phyloP scores from a whole-genome alignment of 2,888 invertebrate genomes.

The Acanthopleura granulata region DNA sequence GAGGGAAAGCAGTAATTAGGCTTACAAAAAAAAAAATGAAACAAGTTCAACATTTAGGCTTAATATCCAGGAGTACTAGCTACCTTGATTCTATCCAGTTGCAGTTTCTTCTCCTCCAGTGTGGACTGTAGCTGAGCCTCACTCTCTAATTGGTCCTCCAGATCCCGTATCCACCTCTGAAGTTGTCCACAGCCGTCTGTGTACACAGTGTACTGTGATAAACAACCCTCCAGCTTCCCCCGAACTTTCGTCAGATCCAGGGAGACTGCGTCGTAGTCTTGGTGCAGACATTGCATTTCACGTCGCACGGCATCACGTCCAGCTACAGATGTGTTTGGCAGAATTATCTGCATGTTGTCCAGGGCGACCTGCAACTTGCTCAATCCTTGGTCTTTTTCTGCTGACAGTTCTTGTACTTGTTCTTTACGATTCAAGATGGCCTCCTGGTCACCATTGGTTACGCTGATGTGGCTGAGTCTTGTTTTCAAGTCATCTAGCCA shows the following conservation, averaged over 20 bases:
- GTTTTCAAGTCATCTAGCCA: conserved; percentile 56
- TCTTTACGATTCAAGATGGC: conserved; percentile 83
- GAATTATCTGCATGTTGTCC: conserved; percentile 62
- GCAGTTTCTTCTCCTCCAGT: conserved; percentile 61
- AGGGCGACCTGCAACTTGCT: conserved; percentile 61
- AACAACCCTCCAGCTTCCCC: conserved; percentile 82
- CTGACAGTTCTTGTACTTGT: conserved; percentile 75
- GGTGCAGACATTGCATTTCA: conserved; percentile 84
- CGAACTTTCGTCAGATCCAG: conserved; percentile 80
- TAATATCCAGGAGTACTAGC: no score
- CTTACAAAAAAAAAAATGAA: no score
- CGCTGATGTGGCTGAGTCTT: conserved; percentile 81
- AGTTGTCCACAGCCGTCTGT: conserved; percentile 87
- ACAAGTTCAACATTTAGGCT: no score
- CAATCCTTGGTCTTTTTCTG: conserved; percentile 60
- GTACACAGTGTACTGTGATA: conserved; percentile 94
- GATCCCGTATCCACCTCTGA: conserved; percentile 82
- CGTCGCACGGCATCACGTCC: conserved; percentile 90
- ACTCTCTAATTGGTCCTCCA: conserved; percentile 83
- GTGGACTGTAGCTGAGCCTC: conserved; percentile 77
- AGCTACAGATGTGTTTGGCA: conserved; percentile 89
- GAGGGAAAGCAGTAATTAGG: no score
- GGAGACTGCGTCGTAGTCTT: conserved; percentile 89
- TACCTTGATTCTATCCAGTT: conserved; percentile 88
- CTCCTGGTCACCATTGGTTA: conserved; percentile 89